Evolutionary conservation across 1,140 invertebrate genomes (phyloP).

Genomic region (Halesus radiatus): DNA sequence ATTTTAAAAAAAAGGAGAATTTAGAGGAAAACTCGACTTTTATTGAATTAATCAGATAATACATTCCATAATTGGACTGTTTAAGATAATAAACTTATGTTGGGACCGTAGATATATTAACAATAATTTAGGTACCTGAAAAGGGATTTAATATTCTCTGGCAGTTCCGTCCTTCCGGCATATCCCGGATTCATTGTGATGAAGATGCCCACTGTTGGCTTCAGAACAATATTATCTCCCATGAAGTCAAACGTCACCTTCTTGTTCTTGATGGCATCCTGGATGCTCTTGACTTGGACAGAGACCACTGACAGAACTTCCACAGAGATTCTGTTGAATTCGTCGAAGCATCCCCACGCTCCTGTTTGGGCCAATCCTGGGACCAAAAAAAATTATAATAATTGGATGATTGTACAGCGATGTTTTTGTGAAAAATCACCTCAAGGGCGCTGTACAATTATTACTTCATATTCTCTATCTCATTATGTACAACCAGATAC

Average conservation of each 20-base stretch:
- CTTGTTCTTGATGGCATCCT: conserved; percentile 88
- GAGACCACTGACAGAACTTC: conserved; percentile 95
- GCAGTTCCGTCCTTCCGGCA: conserved; percentile 88
- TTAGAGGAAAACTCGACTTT: too few relatives aligned
- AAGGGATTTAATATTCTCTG: conserved; percentile 83
- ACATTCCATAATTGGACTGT: too few relatives aligned
- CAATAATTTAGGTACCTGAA: conserved; percentile 71
- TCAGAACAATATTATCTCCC: conserved; percentile 83
- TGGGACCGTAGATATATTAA: too few relatives aligned
- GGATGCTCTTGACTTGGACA: conserved; percentile 85
- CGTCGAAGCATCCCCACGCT: conserved; percentile 97
- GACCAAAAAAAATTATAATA: neutral
- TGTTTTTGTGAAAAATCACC: too few relatives aligned
- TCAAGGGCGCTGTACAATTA: too few relatives aligned
- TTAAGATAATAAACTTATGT: too few relatives aligned
- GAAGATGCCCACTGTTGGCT: conserved; percentile 89
- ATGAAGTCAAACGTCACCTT: conserved; percentile 87
- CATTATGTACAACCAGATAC: too few relatives aligned
- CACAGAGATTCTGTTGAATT: conserved; percentile 94
- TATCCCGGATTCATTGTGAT: conserved; percentile 97
- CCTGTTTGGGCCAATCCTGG: conserved; percentile 88
- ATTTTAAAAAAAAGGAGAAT: too few relatives aligned
- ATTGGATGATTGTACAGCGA: too few relatives aligned
- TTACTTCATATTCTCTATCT: too few relatives aligned
- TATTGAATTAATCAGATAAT: too few relatives aligned